Evolutionary conservation across 1,140 invertebrate genomes (phyloP), one percentile per base, ranked within the genome.

Genomic region (Drosophila triauraria): DNA sequence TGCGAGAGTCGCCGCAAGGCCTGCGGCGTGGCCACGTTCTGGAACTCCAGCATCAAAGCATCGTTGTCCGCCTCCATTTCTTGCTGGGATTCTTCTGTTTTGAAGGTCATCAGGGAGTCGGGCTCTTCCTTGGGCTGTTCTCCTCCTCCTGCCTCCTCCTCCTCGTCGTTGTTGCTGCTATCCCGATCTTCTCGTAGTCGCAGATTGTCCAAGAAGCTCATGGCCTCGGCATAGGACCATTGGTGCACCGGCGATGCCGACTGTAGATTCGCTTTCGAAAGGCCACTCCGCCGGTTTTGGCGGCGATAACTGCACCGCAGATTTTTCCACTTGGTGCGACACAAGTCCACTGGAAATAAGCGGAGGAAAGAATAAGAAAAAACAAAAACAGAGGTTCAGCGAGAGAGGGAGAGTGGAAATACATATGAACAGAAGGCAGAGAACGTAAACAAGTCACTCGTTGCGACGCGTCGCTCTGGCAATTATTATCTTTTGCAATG

Each of bases 61-160:
- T 91, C 86, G 8, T 86, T 91, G 42, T 91, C 86, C 62, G 80
- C 87, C 65, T 91, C 86, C 83, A 91, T 77, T 63, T 91, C 72
- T 15, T 85, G 57, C 56, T 64, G 15, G 25, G 53, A 56, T 0
- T 38, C 40, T 17, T 67, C 74, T 6, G 47, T 35, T 38, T 88
- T 90, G 10, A 80, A 75, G 12, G 50, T 35, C 56, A 84, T 57
- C 32, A 67, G 7, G 2, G 51, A 38, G 17, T 78, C 75, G 38
- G 64, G 25, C 20, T 77, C 74, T 3, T 13, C 35, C 27, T 72
- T 68, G 9, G 17, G 13, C 27, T 74, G 47, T 1, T 35, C 44
- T 1, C 48, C 30, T 4, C 3, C 42, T 67, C 61, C 5, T 50
- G 17, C 7, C 27, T 43, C 35, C n/a, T 77, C 69, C 20, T 82